A percentile compares a stretch with the other conserved stretches of the same genome.
Evolutionary conservation across 1,140 invertebrate species (phyloP).

Genomic region (Polypedilum vanderplanki): DNA sequence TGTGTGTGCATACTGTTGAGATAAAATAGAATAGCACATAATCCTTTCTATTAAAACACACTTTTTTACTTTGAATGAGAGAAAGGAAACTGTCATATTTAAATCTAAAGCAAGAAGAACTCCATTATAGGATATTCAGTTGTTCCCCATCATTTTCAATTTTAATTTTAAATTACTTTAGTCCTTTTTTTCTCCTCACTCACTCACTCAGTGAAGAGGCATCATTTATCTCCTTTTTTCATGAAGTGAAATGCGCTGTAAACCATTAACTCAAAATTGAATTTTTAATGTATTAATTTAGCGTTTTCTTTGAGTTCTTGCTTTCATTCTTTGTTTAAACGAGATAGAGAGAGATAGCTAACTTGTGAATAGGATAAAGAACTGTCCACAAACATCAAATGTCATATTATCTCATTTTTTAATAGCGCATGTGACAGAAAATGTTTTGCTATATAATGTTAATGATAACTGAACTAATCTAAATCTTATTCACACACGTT

Average conservation of each 20-base stretch:
- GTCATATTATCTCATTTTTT: background rate
- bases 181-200: background rate
- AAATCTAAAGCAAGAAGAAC: no score
- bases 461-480: background rate
- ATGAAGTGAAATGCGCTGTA: background rate
- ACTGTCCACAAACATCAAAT: background rate
- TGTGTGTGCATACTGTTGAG: no score
- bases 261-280: conserved; percentile 12
- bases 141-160: conserved; percentile 15
- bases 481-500: no score
- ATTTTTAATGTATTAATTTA: conserved; percentile 26
- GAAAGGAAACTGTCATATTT: no score
- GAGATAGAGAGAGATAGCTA: no score
- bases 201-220: background rate
- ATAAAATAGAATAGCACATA: no score
- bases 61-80: no score
- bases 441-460: background rate
- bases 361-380: background rate
- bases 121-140: conserved; percentile 7
- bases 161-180: conserved; percentile 29
- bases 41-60: no score
- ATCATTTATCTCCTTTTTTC: background rate
- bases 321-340: background rate
- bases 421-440: background rate
- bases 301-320: background rate